A percentile compares a stretch with the other conserved stretches of the same genome.
Evolutionary conservation across 2,888 invertebrate species (phyloP).

Genomic region (Zelleria hepariella): DNA sequence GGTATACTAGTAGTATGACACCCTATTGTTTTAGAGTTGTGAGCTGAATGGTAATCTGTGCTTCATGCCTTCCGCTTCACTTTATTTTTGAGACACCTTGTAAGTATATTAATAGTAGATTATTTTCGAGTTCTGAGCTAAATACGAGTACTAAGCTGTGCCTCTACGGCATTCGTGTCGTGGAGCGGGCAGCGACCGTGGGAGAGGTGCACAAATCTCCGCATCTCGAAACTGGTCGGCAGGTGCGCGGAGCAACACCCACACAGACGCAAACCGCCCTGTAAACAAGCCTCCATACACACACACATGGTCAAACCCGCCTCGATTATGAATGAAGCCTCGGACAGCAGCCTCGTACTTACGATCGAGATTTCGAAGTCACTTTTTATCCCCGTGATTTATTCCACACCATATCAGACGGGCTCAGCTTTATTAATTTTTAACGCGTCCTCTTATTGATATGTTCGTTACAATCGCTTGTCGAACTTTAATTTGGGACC

Average conservation of each 20-base stretch:
- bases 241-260: conserved; percentile 44
- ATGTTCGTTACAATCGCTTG: not conserved
- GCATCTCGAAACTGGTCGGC: conserved; percentile 72
- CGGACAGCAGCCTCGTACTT: conserved; percentile 24
- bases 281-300: conserved; percentile 24
- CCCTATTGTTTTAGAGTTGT: no score
- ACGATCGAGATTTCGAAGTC: conserved; percentile 36
- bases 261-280: conserved; percentile 21
- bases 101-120: no score
- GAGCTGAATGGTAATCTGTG: no score
- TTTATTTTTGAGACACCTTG: no score
- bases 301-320: conserved; percentile 20
- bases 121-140: no score
- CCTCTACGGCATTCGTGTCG: conserved; percentile 8
- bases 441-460: not conserved
- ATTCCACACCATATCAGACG: conserved; percentile 33
- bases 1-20: no score
- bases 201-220: conserved; percentile 71
- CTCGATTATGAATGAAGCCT: conserved; percentile 66
- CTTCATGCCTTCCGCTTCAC: no score
- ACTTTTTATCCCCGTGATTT: conserved; percentile 59
- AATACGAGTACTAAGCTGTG: not conserved
- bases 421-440: not conserved
- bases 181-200: conserved; percentile 65
- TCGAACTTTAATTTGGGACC: not conserved